Evolutionary conservation across 2,797 vertebrate species (phyloP), one percentile per base, ranked within the genome.

Genomic region (Alouatta caraya): DNA sequence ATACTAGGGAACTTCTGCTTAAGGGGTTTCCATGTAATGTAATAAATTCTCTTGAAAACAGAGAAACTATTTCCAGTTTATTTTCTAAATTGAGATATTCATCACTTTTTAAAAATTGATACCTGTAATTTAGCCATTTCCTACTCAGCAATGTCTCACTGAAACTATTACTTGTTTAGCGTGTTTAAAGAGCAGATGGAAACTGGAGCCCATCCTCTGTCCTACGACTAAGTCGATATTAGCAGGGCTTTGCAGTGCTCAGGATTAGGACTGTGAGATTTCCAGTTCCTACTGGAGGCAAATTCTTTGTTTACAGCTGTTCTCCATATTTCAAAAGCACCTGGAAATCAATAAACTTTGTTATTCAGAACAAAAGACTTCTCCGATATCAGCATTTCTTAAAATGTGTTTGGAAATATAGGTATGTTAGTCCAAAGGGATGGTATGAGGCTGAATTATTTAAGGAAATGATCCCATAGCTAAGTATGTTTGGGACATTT

Each of bases 371-470:
- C 33, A 93, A 86, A 88, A 90, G 14, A 11, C n/a, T 55, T 84
- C 44, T 50, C 46, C 48, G 19, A 2, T 55, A 59, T 48, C 24
- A 85, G 5, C 22, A 82, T 94, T 95, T 93, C 22, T 88, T 21
- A 73, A 96, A 92, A 30, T 93, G n/a, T 85, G 33, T 96, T 96
- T 97, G 30, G 48, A 92, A 96, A 37, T 93, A 26, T 67, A 93
- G 78, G 46, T 85, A 76, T 37, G 1, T 57, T 75, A 91, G 22
- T 72, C 81, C 21, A 46, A 72, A 86, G 80, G 30, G 46, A n/a
- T 84, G 78, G 19, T 59, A 55, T 5, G 48, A 70, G 82, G 57
- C 12, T 93, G 28, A 87, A 13, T 57, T 73, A 94, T 61, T 96
- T 80, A 89, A 75, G 92, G 52, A 87, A 87, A 87, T 94, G 42